Evolutionary conservation across 1,140 invertebrate genomes (phyloP).

Genomic region (Lucilia sericata): DNA sequence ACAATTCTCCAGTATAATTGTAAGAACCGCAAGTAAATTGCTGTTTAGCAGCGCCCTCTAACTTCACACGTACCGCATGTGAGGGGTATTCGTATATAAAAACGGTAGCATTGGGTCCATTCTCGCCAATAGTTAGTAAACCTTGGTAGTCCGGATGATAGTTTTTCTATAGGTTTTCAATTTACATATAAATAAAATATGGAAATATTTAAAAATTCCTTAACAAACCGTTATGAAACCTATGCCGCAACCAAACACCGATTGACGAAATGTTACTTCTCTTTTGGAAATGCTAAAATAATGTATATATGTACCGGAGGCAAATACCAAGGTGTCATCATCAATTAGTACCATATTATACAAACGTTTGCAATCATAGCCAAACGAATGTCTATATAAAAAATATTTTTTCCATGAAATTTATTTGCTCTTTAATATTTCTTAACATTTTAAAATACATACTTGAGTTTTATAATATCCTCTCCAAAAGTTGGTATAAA

Average conservation of each 20-base stretch:
- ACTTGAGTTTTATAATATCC: constrained; percentile 57
- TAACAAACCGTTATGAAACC: constrained; percentile 80
- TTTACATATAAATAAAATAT: not conserved
- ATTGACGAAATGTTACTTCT: constrained; percentile 77
- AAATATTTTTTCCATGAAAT: too few species aligned
- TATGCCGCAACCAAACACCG: constrained; percentile 80
- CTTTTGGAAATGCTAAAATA: constrained; percentile 79
- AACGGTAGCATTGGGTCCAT: constrained; percentile 83
- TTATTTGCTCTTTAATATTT: too few species aligned
- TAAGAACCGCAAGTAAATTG: constrained; percentile 83
- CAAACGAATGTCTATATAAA: constrained; percentile 80
- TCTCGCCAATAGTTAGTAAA: constrained; percentile 88
- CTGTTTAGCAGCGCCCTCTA: constrained; percentile 79
- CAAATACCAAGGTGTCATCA: constrained; percentile 78
- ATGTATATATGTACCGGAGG: constrained; percentile 83
- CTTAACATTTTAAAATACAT: constrained; percentile 34
- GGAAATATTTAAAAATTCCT: not conserved
- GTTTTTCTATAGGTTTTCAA: constrained; percentile 74
- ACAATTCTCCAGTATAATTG: constrained; percentile 81
- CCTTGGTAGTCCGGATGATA: constrained; percentile 72
- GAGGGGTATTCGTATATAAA: constrained; percentile 86
- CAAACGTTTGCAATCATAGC: constrained; percentile 85
- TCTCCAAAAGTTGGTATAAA: constrained; percentile 51
- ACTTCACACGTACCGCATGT: constrained; percentile 78
- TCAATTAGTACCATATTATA: constrained; percentile 84